A percentile compares a stretch with the other conserved stretches of the same genome.
Evolutionary conservation across 2,797 vertebrate species (phyloP).

Genomic region (Gambusia yucatana): DNA sequence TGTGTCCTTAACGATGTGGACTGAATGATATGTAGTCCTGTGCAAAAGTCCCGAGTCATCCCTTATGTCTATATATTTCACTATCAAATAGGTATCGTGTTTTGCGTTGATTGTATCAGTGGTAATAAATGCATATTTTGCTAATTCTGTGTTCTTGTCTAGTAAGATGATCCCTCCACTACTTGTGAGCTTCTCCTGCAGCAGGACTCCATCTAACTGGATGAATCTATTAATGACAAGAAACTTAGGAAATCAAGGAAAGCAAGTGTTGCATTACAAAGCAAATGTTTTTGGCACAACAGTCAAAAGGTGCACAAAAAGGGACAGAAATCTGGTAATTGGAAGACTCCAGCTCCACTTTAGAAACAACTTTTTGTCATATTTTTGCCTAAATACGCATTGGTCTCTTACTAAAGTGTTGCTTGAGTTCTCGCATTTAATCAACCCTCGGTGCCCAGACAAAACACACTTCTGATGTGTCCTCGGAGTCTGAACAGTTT

Average conservation of each 20-base stretch:
- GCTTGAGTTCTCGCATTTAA: background rate
- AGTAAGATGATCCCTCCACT: background rate
- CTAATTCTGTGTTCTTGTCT: background rate
- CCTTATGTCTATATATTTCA: background rate
- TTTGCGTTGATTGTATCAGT: background rate
- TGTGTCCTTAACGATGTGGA: slow-evolving; percentile 10
- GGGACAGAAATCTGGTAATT: background rate
- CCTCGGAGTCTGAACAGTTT: background rate
- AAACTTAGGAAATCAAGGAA: background rate
- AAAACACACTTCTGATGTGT: slow-evolving; percentile 5
- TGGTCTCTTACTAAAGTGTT: background rate
- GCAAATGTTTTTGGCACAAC: background rate
- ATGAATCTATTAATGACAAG: background rate
- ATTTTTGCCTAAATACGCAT: background rate
- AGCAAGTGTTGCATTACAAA: background rate
- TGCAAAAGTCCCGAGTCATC: background rate
- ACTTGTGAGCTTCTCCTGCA: background rate
- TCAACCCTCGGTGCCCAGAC: background rate
- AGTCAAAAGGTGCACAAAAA: background rate
- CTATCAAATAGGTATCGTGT: background rate
- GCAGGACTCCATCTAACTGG: background rate
- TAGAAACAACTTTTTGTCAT: background rate
- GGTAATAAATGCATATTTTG: background rate
- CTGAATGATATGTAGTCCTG: background rate
- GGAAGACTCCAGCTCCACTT: background rate